phyloP scores from a whole-genome alignment of 2,888 invertebrate species.

The Candidula unifasciata region DNA sequence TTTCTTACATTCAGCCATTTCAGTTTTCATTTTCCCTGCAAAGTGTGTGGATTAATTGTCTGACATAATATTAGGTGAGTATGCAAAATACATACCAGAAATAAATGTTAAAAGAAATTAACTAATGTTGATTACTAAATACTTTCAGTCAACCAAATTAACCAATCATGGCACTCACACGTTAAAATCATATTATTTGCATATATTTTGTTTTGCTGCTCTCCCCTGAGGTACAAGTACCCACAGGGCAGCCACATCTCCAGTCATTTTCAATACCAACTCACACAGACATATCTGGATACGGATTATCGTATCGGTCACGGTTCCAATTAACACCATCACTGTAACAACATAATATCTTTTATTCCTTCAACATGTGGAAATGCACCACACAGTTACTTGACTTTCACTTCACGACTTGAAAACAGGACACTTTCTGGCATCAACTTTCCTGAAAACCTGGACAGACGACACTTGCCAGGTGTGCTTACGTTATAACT shows the following conservation, averaged over 20 bases:
- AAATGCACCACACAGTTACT: too few species aligned
- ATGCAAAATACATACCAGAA: too few species aligned
- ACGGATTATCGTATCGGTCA: neutral
- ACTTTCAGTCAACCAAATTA: too few species aligned
- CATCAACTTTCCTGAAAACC: constrained; percentile 4
- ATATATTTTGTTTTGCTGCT: neutral
- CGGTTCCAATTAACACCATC: neutral
- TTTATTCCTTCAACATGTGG: too few species aligned
- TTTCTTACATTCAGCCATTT: too few species aligned
- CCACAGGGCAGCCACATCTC: neutral
- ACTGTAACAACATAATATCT: too few species aligned
- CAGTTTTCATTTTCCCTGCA: too few species aligned
- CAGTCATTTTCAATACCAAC: neutral
- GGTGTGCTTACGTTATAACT: constrained; percentile 23
- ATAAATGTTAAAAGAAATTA: too few species aligned
- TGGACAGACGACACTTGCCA: constrained; percentile 12
- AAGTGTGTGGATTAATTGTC: too few species aligned
- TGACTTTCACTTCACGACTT: too few species aligned
- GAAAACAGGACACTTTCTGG: neutral
- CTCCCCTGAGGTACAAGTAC: neutral
- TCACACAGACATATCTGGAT: neutral
- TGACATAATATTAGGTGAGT: too few species aligned
- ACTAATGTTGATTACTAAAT: too few species aligned
- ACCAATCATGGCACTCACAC: neutral
- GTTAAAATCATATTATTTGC: neutral